Base-by-base conservation (phyloP, 2,797 vertebrate genomes). In the Heterohyrax brucei region DNA sequence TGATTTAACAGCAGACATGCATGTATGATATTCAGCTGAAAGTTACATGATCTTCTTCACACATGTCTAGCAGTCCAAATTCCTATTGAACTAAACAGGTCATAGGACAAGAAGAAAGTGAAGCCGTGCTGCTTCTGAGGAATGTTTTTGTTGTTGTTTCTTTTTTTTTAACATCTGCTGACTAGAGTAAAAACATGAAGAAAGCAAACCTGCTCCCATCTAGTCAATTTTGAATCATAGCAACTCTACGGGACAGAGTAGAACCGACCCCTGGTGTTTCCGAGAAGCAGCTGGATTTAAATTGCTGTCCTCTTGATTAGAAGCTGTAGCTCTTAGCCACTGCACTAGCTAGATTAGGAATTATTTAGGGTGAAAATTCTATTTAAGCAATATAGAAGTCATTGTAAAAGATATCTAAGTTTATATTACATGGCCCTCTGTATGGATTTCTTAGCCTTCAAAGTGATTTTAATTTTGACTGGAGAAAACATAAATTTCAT, bases 401-500 rank as follows among this genome's bases (percentile, higher is more conserved):
- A 56, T 93, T 66, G 12, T 46, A 77, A 95, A 93, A 39, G 18
- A 77, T 10, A 53, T 0, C 0, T 46, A 90, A 59, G 9, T 90
- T 80, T 88, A 64, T 26, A 80, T 26, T 14, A 33, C 7, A n/a
- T 39, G 7, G 26, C 72, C 59, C 72, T 72, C n/a, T 82, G 39
- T 30, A 21, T 33, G 39, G 6, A 50, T 95, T 92, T 97, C 59
- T 77, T 75, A 46, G 39, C 66, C 10, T 87, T 79, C 21, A 76
- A 44, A 46, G 4, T 85, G 76, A 86, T 96, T 94, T 91, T 39
- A 24, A 96, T 22, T 77, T 93, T 88, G 68, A 33, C 10, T 90
- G 21, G 93, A 87, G 30, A 89, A 96, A 96, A 75, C 70, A 1
- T 92, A 95, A 96, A 91, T 89, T 73, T 92, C 21, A 5, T 82